Base-by-base conservation (phyloP, 2,888 invertebrate genomes). In the Scrobipalpa atriplicella region DNA sequence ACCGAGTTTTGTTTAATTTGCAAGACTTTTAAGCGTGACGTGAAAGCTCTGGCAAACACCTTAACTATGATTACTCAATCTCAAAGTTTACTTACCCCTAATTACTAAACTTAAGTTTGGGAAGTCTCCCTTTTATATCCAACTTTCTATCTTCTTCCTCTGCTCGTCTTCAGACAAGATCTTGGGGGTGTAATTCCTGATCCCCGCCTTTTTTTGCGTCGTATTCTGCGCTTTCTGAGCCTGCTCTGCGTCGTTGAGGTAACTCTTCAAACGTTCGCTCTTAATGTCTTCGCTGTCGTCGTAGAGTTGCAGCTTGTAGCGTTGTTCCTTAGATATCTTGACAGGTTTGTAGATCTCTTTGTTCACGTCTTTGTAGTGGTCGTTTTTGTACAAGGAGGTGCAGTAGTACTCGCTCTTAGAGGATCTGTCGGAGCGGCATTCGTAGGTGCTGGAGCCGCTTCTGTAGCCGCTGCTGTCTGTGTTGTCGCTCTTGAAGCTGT, bases 171-270 rank as follows among this genome's bases (percentile, higher is more conserved):
- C 94, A 29, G 94, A 92, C 54, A 95, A 84, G 68, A 95, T 95
- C 82, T 95, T 96, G 19, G 96, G 96, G 19, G 95, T 95, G 73
- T 96, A 96, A 82, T 95, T 95, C 72, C 96, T 92, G 72, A 96
- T 95, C 61, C 95, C 94, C 66, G 89, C 93, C 73, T 91, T 94
- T 81, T 93, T 95, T 69, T 86, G 80, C 69, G 80, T 84, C 7
- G 85, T 77, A 8, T 77, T 29, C 13, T 62, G 81, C 10, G 78
- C 73, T 68, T 92, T 92, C 1, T 92, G 93, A 51, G 91, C 90
- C 72, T 93, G 94, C 60, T 90, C 90, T 0, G 86, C 72, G 66
- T 91, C 90, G 66, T 83, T 85, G 66, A 87, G 73, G 78, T 92
- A 86, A 78, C 86, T 83, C 78, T 88, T 84, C 69, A 89, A 73